Conservation (phyloP, 2,797 vertebrate species). For the Thripadectes ignobilis region DNA sequence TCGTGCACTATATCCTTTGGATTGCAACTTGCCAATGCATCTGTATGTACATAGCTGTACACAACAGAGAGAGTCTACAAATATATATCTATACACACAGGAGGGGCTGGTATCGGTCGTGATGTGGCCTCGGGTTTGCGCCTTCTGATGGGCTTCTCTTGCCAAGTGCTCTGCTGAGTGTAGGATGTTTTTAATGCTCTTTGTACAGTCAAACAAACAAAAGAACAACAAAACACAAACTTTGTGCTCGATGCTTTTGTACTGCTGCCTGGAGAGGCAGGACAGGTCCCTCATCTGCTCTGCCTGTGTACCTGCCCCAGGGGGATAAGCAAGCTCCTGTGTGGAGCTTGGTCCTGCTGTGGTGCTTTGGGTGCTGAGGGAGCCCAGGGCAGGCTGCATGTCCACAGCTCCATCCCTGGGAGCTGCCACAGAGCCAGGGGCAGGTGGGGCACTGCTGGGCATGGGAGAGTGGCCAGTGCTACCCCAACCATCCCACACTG, state of each 20-base stretch:
- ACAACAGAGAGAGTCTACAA: background rate
- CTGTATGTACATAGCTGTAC: conserved; percentile 54
- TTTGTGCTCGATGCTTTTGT: background rate
- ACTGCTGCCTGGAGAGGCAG: background rate
- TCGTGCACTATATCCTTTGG: conserved; percentile 42
- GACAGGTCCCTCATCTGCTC: background rate
- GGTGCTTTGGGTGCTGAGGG: background rate
- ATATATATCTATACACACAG: conserved; percentile 18
- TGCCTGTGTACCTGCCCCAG: background rate
- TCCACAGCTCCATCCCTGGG: background rate
- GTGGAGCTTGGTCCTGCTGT: fast-evolving
- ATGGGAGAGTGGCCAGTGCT: fast-evolving
- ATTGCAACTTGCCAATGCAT: conserved; percentile 60
- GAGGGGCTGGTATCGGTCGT: background rate
- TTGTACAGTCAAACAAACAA: conserved; percentile 34
- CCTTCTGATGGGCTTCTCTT: background rate
- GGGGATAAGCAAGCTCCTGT: fast-evolving
- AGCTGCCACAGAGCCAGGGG: background rate
- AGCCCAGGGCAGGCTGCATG: background rate
- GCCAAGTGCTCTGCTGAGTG: background rate
- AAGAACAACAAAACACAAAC: background rate
- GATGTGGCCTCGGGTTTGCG: background rate
- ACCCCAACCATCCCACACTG: fast-evolving
- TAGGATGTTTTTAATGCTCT: conserved; percentile 56
- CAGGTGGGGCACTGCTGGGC: background rate